These are phyloP conservation scores for Papilio protenor DNA, from an alignment of 2,888 invertebrate genomes.

Conservation along the genomic window DNA sequence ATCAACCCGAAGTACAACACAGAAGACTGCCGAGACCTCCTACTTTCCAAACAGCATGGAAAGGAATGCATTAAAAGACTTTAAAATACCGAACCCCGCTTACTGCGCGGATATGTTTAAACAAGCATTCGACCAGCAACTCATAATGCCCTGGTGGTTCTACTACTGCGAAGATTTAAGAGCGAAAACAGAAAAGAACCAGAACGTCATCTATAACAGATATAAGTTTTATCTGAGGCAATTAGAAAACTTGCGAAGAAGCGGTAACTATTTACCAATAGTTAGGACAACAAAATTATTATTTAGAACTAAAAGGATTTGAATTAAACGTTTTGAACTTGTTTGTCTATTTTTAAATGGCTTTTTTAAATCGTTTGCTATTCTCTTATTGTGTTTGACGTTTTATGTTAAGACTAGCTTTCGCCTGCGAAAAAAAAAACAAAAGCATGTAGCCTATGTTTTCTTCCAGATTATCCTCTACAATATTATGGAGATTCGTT, in stretches of 20 bases:
- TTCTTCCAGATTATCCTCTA: too few relatives aligned
- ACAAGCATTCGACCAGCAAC: conserved; percentile 48
- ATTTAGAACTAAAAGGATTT: conserved; percentile 29
- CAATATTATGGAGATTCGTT: too few relatives aligned
- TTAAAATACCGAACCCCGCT: conserved; percentile 56
- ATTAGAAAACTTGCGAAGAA: conserved; percentile 22
- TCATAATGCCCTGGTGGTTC: conserved; percentile 67
- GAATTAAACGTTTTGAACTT: background rate
- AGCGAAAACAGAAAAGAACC: conserved; percentile 46
- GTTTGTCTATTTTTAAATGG: background rate
- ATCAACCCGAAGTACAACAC: conserved; percentile 1
- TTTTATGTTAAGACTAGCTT: too few relatives aligned
- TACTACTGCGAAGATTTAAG: conserved; percentile 57
- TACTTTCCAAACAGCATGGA: conserved; percentile 22
- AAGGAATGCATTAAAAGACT: conserved; percentile 33
- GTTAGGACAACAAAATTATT: background rate
- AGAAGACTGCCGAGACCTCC: background rate
- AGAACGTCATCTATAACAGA: conserved; percentile 3
- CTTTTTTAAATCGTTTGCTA: too few relatives aligned
- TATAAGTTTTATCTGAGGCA: conserved; percentile 13
- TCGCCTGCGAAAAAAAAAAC: too few relatives aligned
- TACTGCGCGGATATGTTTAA: conserved; percentile 58
- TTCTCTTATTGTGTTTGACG: too few relatives aligned
- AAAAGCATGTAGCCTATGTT: too few relatives aligned
- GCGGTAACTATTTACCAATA: background rate